Evolutionary conservation across 2,113 vertebrate genomes (phyloP), one percentile per base, ranked within the genome.

Genomic region (Oreochromis aureus): DNA sequence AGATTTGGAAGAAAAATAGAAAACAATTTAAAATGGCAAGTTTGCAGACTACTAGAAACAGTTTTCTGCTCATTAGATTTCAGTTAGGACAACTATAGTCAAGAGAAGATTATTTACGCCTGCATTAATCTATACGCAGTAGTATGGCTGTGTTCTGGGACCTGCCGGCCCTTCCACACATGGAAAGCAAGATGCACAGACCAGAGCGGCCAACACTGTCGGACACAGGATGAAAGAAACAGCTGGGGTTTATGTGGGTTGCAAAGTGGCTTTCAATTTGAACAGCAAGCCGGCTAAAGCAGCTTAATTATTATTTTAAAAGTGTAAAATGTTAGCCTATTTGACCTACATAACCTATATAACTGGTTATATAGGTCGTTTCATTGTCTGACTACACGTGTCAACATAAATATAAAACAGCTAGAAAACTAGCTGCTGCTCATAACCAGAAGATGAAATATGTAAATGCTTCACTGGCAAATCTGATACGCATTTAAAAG

Each of bases 181-280:
- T 12, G 19, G 19, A 69, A 69, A 41, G 2, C 63, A 63, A 66
- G 32, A 66, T 4, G 10, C 34, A 66, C 61, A n/a, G 61, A 12
- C 61, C 0, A 0, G 61, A 10, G 59, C 0, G 4, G 36, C 36
- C 7, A 71, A 22, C 22, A 15, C 5, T 24, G 66, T 41, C 4
- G 36, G 63, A 39, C 19, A 69, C 36, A 41, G n/a, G 36, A 24
- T 69, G 63, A 9, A 69, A 41, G 63, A 11, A 69, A 7, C 3
- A 2, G 66, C 7, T 44, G 66, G 13, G 22, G 39, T 73, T 44
- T 10, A 27, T 15, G n/a, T 9, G n/a, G 39, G 69, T 73, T 73
- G n/a, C 66, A 71, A 44, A 71, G 39, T 44, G n/a, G 39, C 66
- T 71, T 71, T 15, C 7, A 30, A 8, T 41, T 44, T 71, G n/a